Evolutionary conservation across 1,140 invertebrate species (phyloP).

Genomic region (Bombus pascuorum): DNA sequence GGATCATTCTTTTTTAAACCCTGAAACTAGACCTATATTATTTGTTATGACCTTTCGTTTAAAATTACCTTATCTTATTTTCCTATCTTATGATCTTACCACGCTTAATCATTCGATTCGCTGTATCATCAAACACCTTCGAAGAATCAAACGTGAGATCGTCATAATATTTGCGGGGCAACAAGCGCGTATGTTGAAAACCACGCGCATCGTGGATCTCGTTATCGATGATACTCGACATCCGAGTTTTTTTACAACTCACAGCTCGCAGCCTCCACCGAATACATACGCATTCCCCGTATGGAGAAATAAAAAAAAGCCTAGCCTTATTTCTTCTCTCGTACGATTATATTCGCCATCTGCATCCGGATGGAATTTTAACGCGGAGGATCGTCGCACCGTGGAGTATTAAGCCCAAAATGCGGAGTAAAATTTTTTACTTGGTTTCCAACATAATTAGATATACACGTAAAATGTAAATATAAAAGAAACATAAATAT

Average conservation of each 20-base stretch:
- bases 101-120: too few relatives aligned
- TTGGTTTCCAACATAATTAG: too few relatives aligned
- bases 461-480: neutral
- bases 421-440: neutral
- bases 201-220: neutral
- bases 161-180: neutral
- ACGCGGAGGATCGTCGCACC: neutral
- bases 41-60: neutral
- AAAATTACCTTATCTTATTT: neutral
- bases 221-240: constrained; percentile 14
- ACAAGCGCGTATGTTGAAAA: neutral
- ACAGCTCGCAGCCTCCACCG: too few relatives aligned
- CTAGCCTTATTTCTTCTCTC: constrained; percentile 7
- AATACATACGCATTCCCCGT: neutral
- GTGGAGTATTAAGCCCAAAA: neutral
- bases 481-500: neutral
- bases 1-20: too few relatives aligned
- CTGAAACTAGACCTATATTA: neutral
- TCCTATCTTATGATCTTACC: neutral
- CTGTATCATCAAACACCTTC: neutral
- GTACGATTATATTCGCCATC: too few relatives aligned
- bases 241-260: neutral
- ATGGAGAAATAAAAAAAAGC: neutral
- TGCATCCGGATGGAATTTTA: constrained; percentile 32
- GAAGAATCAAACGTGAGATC: neutral